Evolutionary conservation across 2,797 vertebrate species (phyloP), one percentile per base, ranked within the genome.

Genomic region (Myotis planiceps): DNA sequence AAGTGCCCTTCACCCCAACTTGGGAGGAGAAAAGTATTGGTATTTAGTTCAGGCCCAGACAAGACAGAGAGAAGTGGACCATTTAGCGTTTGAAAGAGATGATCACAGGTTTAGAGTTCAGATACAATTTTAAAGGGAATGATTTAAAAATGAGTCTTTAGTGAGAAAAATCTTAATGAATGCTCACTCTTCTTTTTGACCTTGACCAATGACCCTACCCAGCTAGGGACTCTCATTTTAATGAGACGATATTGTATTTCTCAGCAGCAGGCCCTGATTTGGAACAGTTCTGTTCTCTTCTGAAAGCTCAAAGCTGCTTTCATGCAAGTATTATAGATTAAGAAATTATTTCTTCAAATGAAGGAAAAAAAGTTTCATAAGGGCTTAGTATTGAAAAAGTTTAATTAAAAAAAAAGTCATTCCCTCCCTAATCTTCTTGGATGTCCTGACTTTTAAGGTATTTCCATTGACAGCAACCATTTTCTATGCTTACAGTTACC

Each of bases 251-350:
- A 58, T n/a, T 90, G 39, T 88, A 80, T 95, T 80, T 96, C 80
- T 25, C 51, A 95, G 78, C 39, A 82, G 76, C 32, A 75, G 68
- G 53, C 9, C 16, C 15, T 23, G 78, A 89, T 93, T 76, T 92
- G 90, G 95, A 92, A 76, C 27, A 60, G 32, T 74, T 82, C 63
- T 71, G 10, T 68, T 89, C 66, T 81, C 76, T 78, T 94, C 23
- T 18, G 69, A 90, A 96, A 94, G 45, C 91, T 93, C 66, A 88
- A 83, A 94, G 75, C 86, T 63, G 83, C 89, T 92, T 96, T 97
- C 87, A 85, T 78, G 45, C 32, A 42, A 90, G 71, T 63, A 25
- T 90, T 95, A 84, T 84, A 74, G 83, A 97, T 91, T 89, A 91
- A 93, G 78, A 97, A 95, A 96, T 90, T 66, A 71, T 92, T 89